phyloP scores from a whole-genome alignment of 2,113 vertebrate genomes.

The Hippocampus guttulatus region DNA sequence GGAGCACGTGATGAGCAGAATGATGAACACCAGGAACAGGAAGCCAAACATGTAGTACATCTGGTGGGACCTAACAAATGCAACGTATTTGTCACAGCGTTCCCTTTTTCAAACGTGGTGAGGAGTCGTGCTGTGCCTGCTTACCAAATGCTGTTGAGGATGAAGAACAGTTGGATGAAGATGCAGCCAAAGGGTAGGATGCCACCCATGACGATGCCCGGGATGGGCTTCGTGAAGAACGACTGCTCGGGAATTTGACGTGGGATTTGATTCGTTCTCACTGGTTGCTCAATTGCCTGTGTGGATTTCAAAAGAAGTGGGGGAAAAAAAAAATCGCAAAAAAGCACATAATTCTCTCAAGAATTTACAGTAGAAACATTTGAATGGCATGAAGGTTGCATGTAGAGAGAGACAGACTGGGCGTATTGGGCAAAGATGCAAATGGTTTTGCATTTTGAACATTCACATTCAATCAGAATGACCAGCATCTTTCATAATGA shows the following conservation, averaged over 20 bases:
- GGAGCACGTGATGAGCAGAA: slow-evolving; percentile 96
- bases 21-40: slow-evolving; percentile 97
- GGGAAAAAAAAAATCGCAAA: background rate
- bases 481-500: no score
- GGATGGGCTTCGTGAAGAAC: slow-evolving; percentile 93
- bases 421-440: no score
- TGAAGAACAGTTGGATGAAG: slow-evolving; percentile 98
- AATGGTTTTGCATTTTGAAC: no score
- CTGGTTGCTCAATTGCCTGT: slow-evolving; percentile 94
- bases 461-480: no score
- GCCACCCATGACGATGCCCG: slow-evolving; percentile 96
- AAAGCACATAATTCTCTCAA: no score
- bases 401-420: no score
- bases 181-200: slow-evolving; percentile 98
- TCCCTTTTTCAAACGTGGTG: background rate
- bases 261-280: slow-evolving; percentile 97
- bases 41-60: slow-evolving; percentile 99
- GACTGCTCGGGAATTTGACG: slow-evolving; percentile 97
- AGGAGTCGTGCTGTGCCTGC: slow-evolving; percentile 18
- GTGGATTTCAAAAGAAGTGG: background rate
- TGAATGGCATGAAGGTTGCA: background rate
- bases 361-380: background rate
- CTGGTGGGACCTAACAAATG: slow-evolving; percentile 88
- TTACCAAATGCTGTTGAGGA: slow-evolving; percentile 98
- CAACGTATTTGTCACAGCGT: background rate